Evolutionary conservation across 2,888 invertebrate genomes (phyloP), one percentile per base, ranked within the genome.

Genomic region (Cephonodes hylas): DNA sequence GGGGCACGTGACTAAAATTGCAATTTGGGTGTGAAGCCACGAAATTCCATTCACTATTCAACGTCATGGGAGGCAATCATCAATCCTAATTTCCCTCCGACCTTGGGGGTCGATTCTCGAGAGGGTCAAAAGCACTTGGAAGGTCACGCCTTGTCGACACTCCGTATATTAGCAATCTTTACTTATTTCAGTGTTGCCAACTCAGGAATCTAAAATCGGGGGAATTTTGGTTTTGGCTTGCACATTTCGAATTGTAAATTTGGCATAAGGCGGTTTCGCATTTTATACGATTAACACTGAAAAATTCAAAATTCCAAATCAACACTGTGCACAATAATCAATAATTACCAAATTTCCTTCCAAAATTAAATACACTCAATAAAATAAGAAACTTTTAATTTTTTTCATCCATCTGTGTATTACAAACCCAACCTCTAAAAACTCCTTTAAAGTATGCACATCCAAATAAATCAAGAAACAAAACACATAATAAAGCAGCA

Each of bases 131-230:
- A 31, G 42, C 46, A 38, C 59, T 60, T 13, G 1, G 20, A 34
- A 38, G 59, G 48, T 60, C 59, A 38, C 23, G n/a, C 8, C 59
- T 34, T 38, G 46, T 34, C 59, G 59, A 25, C 46, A 34, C 46
- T 48, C 34, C 46, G 46, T 48, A 48, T 60, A 60, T 60, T 48
- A 48, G 46, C 59, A 34, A 48, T 60, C 59, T 60, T 60, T 46
- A 60, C 34, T 48, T 60, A 46, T 20, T 46, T 27, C 5, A 10
- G 38, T 8, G 22, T 60, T 60, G 46, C 48, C 23, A 60, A 23
- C 34, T 38, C n/a, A 15, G 27, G n/a, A 25, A 27, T 25, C 1
- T 15, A 25, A 27, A 48, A 23, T 27, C 48, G 25, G 15, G 15
- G 27, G 15, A 6, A 27, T 38, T 38, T 38, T 2, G 25, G 7